Percentiles rank a stretch among this genome's conserved stretches.
Conservation (phyloP, 2,888 invertebrate species). For the Leptogaster cylindrica region DNA sequence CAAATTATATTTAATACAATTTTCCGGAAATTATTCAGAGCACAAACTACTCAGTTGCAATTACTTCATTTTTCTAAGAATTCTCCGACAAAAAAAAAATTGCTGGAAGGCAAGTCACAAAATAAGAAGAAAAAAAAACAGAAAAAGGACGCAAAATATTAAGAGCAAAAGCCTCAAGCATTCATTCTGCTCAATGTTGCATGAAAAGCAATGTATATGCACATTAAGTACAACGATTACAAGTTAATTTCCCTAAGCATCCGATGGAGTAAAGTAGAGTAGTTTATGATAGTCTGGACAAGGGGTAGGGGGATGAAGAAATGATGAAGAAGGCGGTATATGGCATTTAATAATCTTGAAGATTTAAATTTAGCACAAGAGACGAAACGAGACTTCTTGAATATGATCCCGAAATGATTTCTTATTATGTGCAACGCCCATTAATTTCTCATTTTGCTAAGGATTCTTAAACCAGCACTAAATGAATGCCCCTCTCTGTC, state of each 20-base stretch:
- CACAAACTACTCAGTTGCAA: no score
- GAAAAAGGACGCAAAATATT: no score
- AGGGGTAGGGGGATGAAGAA: background rate
- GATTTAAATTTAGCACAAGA: background rate
- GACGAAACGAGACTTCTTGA: background rate
- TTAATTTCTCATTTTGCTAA: slow-evolving; percentile 30
- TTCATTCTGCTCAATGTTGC: slow-evolving; percentile 30
- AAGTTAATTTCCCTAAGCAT: slow-evolving; percentile 15
- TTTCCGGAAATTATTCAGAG: no score
- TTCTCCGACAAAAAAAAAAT: no score
- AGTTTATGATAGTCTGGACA: background rate
- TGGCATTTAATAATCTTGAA: slow-evolving; percentile 25
- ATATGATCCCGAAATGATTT: background rate
- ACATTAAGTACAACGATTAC: slow-evolving; percentile 27
- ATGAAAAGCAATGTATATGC: slow-evolving; percentile 10
- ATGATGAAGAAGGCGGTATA: no score
- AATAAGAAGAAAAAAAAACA: no score
- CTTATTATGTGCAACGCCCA: slow-evolving; percentile 24
- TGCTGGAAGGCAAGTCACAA: no score
- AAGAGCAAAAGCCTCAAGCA: slow-evolving; percentile 16
- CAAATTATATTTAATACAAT: no score
- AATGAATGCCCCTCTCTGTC: no score
- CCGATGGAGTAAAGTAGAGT: background rate
- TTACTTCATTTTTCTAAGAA: no score
- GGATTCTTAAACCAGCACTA: background rate